Evolutionary conservation across 1,140 invertebrate species (phyloP), one percentile per base, ranked within the genome.

Genomic region (Dolichoris vasculosae): DNA sequence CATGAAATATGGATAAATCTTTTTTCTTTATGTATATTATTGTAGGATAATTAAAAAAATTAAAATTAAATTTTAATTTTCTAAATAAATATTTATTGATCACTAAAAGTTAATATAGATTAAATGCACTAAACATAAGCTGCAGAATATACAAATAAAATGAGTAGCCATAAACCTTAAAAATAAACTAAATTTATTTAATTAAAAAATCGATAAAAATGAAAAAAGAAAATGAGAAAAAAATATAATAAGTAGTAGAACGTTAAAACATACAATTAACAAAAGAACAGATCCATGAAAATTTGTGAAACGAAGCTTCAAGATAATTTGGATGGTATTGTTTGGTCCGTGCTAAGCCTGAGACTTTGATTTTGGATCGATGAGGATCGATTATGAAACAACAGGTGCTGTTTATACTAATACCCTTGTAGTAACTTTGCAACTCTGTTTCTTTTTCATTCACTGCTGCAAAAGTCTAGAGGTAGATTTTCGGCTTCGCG

Each of bases 371-470:
- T 30, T 48, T 76, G 17, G 30, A 20, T 48, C 46, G 46, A 51
- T 76, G 43, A 76, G 73, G 30, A 78, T 59, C 76, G 43, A 76
- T 76, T 73, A 76, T 51, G 64, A 40, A n/a, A 59, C 73, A 32
- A 88, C 86, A 87, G 87, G 86, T 87, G 81, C n/a, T 46, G 13
- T 46, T 7, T 46, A 46, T 46, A 46, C 13, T 46, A 13, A 46
- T 6, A 7, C 6, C 43, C 43, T 46, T 6, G 6, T 46, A 46
- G 43, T 46, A 46, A 6, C 43, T 46, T 46, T 13, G 43, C 43
- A 46, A 46, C 13, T 13, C 13, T 46, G 43, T 46, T 46, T 46
- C 13, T 46, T 13, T 46, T 46, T 46, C 43, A 46, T 46, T 46
- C 43, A 46, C 43, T 6, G 43, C 6, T 46, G 43, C 43, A 46